A percentile compares a stretch with the other conserved stretches of the same genome.
phyloP scores from a whole-genome alignment of 2,797 vertebrate species.

The Decapterus maruadsi region DNA sequence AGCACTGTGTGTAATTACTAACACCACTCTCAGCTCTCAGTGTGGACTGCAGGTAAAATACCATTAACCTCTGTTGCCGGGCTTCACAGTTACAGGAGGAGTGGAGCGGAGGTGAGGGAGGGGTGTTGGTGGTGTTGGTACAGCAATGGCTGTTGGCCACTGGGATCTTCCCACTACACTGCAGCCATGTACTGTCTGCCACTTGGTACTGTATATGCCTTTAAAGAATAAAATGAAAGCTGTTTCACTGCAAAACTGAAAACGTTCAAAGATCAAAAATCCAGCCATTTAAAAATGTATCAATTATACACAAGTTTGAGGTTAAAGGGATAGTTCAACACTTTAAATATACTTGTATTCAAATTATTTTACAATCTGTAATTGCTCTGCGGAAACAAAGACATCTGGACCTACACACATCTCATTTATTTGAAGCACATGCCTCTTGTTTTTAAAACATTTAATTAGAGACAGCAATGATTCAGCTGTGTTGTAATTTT shows the following conservation, averaged over 20 bases:
- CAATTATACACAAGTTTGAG: too few relatives aligned
- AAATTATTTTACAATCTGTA: too few relatives aligned
- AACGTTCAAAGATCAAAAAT: not conserved
- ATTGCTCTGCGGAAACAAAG: too few relatives aligned
- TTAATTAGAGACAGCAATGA: too few relatives aligned
- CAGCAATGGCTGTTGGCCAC: constrained; percentile 29
- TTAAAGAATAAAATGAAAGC: not conserved
- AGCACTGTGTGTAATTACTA: constrained; percentile 71
- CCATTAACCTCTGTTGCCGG: constrained; percentile 72
- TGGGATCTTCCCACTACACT: constrained; percentile 46
- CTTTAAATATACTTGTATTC: too few relatives aligned
- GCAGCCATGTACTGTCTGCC: constrained; percentile 30
- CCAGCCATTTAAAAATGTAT: too few relatives aligned
- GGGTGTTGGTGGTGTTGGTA: constrained; percentile 4
- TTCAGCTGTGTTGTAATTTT: too few relatives aligned
- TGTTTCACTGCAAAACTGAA: not conserved
- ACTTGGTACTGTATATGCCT: constrained; percentile 18
- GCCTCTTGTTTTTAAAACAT: too few relatives aligned
- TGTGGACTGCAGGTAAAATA: constrained; percentile 73
- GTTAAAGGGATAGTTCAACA: too few relatives aligned
- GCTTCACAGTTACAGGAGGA: constrained; percentile 55
- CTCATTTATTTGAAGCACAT: too few relatives aligned
- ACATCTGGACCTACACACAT: too few relatives aligned
- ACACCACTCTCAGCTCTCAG: constrained; percentile 51
- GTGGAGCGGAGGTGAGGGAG: not conserved